Evolutionary conservation across 2,113 vertebrate genomes (phyloP).

Genomic region (Perca fluviatilis): DNA sequence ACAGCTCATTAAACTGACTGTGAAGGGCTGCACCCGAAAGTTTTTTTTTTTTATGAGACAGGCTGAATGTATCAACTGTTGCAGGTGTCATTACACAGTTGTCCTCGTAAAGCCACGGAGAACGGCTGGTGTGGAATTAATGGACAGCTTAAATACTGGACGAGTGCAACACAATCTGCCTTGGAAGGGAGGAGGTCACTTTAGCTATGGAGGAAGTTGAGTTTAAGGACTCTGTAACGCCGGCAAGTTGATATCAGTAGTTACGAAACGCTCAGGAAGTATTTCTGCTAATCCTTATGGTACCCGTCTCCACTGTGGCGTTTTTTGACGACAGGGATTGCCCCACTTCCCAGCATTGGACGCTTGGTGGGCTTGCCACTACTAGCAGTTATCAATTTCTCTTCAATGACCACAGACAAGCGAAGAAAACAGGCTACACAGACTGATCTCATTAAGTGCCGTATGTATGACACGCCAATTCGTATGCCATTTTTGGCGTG

Average conservation of each 20-base stretch:
- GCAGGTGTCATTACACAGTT: constrained; percentile 26
- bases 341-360: no score
- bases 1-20: constrained; percentile 58
- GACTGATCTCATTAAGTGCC: no score
- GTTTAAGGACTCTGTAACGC: background rate
- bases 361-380: no score
- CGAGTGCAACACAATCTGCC: background rate
- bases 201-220: background rate
- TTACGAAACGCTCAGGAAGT: background rate
- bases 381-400: no score
- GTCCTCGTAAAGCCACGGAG: background rate
- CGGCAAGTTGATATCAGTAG: background rate
- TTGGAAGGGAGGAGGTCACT: background rate
- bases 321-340: no score
- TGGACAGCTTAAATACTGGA: background rate
- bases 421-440: no score
- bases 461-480: no score
- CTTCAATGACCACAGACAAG: no score
- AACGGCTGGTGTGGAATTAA: constrained; percentile 6
- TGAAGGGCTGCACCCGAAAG: constrained; percentile 37
- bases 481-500: no score
- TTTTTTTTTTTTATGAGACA: constrained; percentile 29
- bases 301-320: no score
- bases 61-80: constrained; percentile 18
- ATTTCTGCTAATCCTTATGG: background rate